Evolutionary conservation across 2,888 invertebrate species (phyloP), one percentile per base, ranked within the genome.

Genomic region (Amiota minor): DNA sequence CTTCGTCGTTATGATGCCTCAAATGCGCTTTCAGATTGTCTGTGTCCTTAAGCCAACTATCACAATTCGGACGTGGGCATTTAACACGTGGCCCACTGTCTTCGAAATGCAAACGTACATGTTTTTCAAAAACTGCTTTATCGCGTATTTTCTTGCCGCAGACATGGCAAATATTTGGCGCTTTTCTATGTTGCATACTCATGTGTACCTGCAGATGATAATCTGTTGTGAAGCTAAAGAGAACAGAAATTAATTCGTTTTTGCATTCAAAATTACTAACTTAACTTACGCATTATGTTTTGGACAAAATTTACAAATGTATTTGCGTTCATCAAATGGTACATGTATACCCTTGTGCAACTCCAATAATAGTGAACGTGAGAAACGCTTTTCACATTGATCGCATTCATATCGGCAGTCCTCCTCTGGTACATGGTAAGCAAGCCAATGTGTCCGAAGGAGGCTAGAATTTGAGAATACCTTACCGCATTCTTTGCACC

Each of bases 61-160:
- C 89, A 72, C 90, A 90, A 77, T 87, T 84, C 2, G 87, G 82
- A 12, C 88, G 88, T 0, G 88, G 85, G 73, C 90, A 90, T 77
- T 90, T 89, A 1, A 89, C 85, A 59, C 89, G 88, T 2, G 89
- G 89, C 2, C 87, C 87, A 53, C 87, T 88, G 1, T 87, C 85
- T 49, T 88, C 88, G 50, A 88, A 89, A 73, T 90, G 89, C 74
- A 88, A 78, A 3, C 88, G 80, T n/a, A 89, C 89, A 80, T 90
- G 89, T 55, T 88, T 89, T 70, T 89, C 89, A 70, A 88, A 89
- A 9, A 88, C 86, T 45, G 87, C 84, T 72, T 88, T 89, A 35
- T 89, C 89, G 14, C 89, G 87, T 74, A 89, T 89, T 67, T 87
- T 87, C 75, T 89, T 89, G 23, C 89, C 89, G 71, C 89, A 90